A percentile compares a stretch with the other conserved stretches of the same genome.
Evolutionary conservation across 2,888 invertebrate species (phyloP).

Genomic region (Hemicrepidius hirtus): DNA sequence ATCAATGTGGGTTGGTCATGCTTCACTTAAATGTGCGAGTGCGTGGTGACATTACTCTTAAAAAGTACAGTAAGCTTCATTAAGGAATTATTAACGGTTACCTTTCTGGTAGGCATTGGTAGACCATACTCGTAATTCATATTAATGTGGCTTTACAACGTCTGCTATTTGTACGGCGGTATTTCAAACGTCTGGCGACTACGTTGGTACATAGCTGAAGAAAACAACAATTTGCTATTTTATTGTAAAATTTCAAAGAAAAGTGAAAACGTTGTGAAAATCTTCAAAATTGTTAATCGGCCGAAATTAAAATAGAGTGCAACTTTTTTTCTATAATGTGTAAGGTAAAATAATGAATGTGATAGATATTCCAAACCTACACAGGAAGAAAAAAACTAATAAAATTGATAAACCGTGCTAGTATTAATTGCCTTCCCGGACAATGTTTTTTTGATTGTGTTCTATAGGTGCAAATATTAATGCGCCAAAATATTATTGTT

Average conservation of each 20-base stretch:
- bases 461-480: no score
- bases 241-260: neutral
- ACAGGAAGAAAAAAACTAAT: no score
- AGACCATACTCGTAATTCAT: conserved; percentile 43
- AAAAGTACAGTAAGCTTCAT: conserved; percentile 51
- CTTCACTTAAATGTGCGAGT: conserved; percentile 46
- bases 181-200: conserved; percentile 25
- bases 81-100: conserved; percentile 53
- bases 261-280: neutral
- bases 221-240: neutral
- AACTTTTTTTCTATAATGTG: no score
- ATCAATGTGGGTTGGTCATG: conserved; percentile 47
- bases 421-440: no score
- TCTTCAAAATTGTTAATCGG: no score
- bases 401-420: no score
- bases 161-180: conserved; percentile 33
- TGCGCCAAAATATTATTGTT: no score
- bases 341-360: no score
- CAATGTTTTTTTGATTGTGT: no score
- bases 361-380: no score
- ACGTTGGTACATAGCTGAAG: neutral
- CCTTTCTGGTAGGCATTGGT: conserved; percentile 43
- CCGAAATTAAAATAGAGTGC: no score
- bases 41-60: conserved; percentile 51
- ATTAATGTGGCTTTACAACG: conserved; percentile 38